Base-by-base conservation (phyloP, 1,140 invertebrate species). In the Zophobas atratus region DNA sequence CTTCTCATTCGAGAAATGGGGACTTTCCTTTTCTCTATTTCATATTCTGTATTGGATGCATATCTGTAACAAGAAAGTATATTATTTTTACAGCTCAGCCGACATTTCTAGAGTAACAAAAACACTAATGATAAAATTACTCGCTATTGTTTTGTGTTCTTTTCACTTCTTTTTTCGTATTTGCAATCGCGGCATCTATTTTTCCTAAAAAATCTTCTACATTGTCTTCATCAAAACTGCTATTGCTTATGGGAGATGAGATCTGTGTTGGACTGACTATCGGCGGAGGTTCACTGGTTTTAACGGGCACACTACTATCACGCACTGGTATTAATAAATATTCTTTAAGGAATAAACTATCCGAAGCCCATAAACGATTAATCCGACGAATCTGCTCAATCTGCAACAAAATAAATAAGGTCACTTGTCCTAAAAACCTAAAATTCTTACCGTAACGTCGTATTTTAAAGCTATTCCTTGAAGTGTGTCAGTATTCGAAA, bases 401-500 rank as follows among this genome's bases (percentile, higher is more conserved):
- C 95, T 97, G 87, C 51, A 82, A 78, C 4, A 6, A 8, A 51
- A 72, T 20, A 20, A 74, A 67, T 36, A 43, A 48, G 1, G 36
- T 78, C 20, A 39, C 36, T 5, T 1, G 41, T 20, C 33, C 39
- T n/a, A 71, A 32, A 79, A 71, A 79, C 76, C 20, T 74, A 76
- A 32, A 75, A 67, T 5, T 39, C 80, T 91, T 90, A 98, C 96
- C 85, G 95, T 96, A 81, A 95, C 94, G 84, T 95, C 94, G 89
- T 97, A 97, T 90, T 95, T 97, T 39, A 98, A 89, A 34, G 96
- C 95, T 80, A 98, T 93, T 82, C 96, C 96, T 89, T 97, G 95
- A 76, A 98, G 88, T n/a, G 96, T 98, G 86, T 98, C 97, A 20
- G 91, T 91, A 84, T 93, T 91, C 36, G 90, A 87, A 76, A 98